Evolutionary conservation across 2,113 vertebrate species (phyloP).

Genomic region (Gallinago paraguaiae): DNA sequence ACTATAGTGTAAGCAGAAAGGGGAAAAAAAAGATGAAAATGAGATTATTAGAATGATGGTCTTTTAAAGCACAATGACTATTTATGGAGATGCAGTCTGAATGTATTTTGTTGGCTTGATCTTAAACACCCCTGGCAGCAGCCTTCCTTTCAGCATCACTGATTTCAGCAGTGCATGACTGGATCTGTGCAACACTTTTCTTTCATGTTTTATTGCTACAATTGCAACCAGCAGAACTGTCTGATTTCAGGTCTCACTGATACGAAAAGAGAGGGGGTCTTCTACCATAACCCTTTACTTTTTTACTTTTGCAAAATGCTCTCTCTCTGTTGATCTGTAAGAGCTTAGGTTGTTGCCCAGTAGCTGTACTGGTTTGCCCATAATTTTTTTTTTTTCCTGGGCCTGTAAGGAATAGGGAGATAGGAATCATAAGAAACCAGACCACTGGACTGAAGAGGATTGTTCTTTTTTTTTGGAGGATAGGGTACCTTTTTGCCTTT

Average conservation of each 20-base stretch:
- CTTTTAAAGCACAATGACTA: not conserved
- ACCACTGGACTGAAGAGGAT: not conserved
- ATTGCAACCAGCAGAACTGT: not conserved
- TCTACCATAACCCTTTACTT: not conserved
- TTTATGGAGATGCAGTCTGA: not conserved
- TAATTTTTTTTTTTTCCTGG: not conserved
- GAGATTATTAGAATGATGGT: not conserved
- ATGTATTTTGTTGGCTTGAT: not conserved
- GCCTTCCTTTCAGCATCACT: not conserved
- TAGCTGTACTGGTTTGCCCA: not conserved
- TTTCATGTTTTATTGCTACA: not conserved
- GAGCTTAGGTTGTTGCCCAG: not conserved
- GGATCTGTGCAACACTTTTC: not conserved
- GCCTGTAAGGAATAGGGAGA: not conserved
- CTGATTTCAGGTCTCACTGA: not conserved
- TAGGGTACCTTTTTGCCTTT: not conserved
- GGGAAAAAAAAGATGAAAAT: not conserved
- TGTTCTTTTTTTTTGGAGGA: not conserved
- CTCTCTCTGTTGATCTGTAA: not conserved
- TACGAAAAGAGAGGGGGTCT: not conserved
- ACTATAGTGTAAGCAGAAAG: not conserved
- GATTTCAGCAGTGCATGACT: not conserved
- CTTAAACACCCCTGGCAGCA: not conserved
- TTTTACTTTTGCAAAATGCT: not conserved
- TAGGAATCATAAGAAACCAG: not conserved